These are phyloP conservation scores for Umimayanthus kanabou DNA, from an alignment of 92 coral and sea anemone genomes.

Conservation along the genomic window DNA sequence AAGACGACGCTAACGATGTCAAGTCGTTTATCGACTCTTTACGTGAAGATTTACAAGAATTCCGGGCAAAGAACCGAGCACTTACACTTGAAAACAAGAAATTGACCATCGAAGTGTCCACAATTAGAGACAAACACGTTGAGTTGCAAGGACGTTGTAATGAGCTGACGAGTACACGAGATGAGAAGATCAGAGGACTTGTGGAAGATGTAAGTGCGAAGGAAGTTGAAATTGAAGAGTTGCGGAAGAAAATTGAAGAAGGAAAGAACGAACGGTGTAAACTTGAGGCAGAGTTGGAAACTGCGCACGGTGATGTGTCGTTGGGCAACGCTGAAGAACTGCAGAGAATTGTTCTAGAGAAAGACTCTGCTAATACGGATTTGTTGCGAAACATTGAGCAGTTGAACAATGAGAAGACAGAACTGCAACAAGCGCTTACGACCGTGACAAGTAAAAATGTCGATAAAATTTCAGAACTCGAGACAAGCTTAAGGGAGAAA, in stretches of 20 bases:
- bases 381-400: constrained; percentile 22
- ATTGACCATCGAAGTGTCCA: constrained; percentile 26
- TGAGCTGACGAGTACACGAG: constrained; percentile 48
- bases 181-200: constrained; percentile 33
- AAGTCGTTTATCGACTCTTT: constrained; percentile 30
- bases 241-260: constrained; percentile 44
- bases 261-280: constrained; percentile 39
- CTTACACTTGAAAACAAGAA: constrained; percentile 38
- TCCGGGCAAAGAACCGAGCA: constrained; percentile 29
- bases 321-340: constrained; percentile 14
- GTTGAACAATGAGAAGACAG: constrained; percentile 15
- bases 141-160: constrained; percentile 59
- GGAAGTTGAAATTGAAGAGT: constrained; percentile 55
- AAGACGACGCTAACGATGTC: constrained; percentile 26
- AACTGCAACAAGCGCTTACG: constrained; percentile 24
- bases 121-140: constrained; percentile 41
- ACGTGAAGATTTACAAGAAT: constrained; percentile 23
- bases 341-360: constrained; percentile 10
- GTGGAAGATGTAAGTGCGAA: constrained; percentile 31
- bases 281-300: constrained; percentile 52
- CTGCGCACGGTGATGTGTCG: constrained; percentile 2
- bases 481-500: background rate
- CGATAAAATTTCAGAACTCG: constrained; percentile 26
- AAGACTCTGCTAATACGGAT: constrained; percentile 6
- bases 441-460: background rate